phyloP scores from a whole-genome alignment of 2,113 vertebrate species.

The Myiozetetes cayanensis region DNA sequence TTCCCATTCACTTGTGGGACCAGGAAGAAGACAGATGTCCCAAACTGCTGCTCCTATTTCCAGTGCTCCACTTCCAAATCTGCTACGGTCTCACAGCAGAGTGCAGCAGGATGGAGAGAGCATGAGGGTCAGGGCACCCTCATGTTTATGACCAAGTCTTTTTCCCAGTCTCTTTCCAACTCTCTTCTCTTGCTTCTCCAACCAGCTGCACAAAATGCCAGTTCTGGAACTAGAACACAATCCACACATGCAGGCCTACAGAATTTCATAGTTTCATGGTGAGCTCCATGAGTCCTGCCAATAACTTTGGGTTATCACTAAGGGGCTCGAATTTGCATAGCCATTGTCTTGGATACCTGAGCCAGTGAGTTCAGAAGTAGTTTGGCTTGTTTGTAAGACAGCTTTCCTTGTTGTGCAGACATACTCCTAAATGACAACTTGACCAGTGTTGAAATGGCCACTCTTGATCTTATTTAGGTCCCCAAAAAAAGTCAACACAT shows the following conservation, averaged over 20 bases:
- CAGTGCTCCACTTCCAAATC: background rate
- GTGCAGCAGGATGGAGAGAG: background rate
- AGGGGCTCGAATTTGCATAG: background rate
- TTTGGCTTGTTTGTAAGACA: background rate
- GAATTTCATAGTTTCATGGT: background rate
- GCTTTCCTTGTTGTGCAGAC: background rate
- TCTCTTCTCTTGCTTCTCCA: background rate
- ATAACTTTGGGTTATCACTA: background rate
- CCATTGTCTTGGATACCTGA: background rate
- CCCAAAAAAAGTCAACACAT: background rate
- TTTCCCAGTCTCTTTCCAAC: background rate
- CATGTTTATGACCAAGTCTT: background rate
- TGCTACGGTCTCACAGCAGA: background rate
- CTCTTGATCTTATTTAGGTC: background rate
- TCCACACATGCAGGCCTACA: rapidly evolving
- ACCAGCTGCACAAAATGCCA: background rate
- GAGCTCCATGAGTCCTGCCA: background rate
- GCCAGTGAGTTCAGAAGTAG: background rate
- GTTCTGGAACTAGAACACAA: background rate
- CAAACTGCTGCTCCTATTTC: background rate
- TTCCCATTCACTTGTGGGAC: background rate
- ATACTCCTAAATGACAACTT: background rate
- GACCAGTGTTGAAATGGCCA: background rate
- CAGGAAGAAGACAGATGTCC: background rate
- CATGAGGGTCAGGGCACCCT: background rate